Base-by-base conservation (phyloP, 1,140 invertebrate species). In the Calliphora vicina region DNA sequence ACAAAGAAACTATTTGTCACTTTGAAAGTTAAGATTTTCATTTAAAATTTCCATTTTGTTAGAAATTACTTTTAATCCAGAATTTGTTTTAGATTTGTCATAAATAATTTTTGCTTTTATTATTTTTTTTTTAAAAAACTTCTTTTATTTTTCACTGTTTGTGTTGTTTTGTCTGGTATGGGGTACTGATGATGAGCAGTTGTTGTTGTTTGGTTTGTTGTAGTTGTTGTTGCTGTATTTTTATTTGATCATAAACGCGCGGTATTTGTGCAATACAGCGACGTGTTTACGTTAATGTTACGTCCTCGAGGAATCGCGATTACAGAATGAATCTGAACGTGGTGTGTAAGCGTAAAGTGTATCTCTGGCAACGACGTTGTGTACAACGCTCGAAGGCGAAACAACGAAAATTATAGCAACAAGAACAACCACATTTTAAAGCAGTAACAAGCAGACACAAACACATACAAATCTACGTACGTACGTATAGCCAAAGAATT, bases 251-350 rank as follows among this genome's bases (percentile, higher is more conserved):
- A 35, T 35, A 81, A 74, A 26, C 74, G 73, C 50, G 43, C 74
- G 82, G 67, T 82, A 73, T 82, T 45, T 73, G 42, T 82, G 35
- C 57, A 67, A 80, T 80, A 80, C 35, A 83, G 82, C 73, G 73
- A 80, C 88, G 88, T 88, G 88, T 88, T 86, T 88, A 78, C 35
- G 29, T 78, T 78, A 78, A 78, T 88, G 88, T 89, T 88, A 89
- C 88, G 88, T 89, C 88, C 88, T 89, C 88, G 88, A 89, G 88
- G 88, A 89, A 89, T 89, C 88, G 88, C 88, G 88, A 87, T 89
- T 89, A 89, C 88, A 89, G 88, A 89, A 89, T 89, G 88, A 89
- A 89, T 89, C 88, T 88, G 88, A 89, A 88, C 87, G 88, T 89
- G 86, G 86, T 88, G 88, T 89, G 88, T 89, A 88, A 89, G 88